A percentile compares a stretch with the other conserved stretches of the same genome.
These are phyloP conservation scores for Iselma pallidipennis DNA, from an alignment of 2,888 invertebrate species.

Conservation along the genomic window DNA sequence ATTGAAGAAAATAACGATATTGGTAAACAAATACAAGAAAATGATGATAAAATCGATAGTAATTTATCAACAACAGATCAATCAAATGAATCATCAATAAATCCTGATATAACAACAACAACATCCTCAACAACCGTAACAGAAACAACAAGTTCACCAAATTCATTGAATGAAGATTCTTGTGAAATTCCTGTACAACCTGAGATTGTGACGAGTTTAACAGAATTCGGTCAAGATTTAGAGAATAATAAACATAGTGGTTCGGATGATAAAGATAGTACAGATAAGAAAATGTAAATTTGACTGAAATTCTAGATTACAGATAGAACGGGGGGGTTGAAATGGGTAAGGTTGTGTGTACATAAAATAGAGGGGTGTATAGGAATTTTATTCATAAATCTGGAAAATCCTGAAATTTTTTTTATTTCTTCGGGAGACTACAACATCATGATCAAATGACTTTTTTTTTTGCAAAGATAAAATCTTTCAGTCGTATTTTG, in stretches of 20 bases:
- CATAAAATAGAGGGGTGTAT: constrained; percentile 38
- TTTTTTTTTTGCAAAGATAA: constrained; percentile 5
- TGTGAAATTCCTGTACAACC: constrained; percentile 54
- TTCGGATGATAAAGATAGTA: constrained; percentile 9
- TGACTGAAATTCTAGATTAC: constrained; percentile 38
- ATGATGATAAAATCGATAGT: constrained; percentile 2
- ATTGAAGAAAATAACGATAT: constrained; percentile 4
- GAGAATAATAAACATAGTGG: constrained; percentile 2
- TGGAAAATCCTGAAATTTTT: too few relatives aligned
- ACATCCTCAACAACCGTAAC: constrained; percentile 34
- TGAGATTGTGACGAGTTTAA: constrained; percentile 45
- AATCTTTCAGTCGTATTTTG: constrained; percentile 34
- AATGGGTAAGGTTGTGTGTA: too few relatives aligned
- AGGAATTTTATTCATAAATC: constrained; percentile 26
- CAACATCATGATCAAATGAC: constrained; percentile 1
- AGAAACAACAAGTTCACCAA: constrained; percentile 41
- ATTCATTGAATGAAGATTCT: constrained; percentile 47
- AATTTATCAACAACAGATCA: constrained; percentile 12
- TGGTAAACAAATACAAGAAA: constrained; percentile 3
- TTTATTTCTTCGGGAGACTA: constrained; percentile 7
- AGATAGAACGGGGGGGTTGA: constrained; percentile 10
- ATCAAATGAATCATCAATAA: too few relatives aligned
- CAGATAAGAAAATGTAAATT: constrained; percentile 39
- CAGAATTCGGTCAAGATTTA: constrained; percentile 1
- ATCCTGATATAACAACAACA: constrained; percentile 30